Evolutionary conservation across 1,140 invertebrate genomes (phyloP).

Genomic region (Limonius californicus): DNA sequence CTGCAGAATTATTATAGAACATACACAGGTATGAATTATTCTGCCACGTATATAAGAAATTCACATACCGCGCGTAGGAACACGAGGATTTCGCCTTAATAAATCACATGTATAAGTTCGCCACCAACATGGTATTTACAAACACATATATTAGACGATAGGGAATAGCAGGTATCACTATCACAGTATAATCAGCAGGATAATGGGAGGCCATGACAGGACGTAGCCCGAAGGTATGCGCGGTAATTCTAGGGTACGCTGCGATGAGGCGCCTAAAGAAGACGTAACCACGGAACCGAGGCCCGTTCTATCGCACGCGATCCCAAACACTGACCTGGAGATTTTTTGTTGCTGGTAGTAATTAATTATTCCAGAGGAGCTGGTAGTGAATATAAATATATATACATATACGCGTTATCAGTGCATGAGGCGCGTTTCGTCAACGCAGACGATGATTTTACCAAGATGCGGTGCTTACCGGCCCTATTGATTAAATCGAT

Average conservation of each 20-base stretch:
- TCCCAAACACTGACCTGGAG: background rate
- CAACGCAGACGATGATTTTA: too few species aligned
- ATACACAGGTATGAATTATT: background rate
- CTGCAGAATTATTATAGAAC: background rate
- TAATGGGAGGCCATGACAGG: slow-evolving; percentile 32
- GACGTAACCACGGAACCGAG: slow-evolving; percentile 24
- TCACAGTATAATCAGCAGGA: slow-evolving; percentile 29
- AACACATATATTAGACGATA: slow-evolving; percentile 31
- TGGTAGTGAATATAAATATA: too few species aligned
- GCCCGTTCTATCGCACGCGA: background rate
- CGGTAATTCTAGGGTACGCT: slow-evolving; percentile 32
- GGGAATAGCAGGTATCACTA: slow-evolving; percentile 23
- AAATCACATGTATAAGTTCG: slow-evolving; percentile 19
- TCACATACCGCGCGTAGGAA: background rate
- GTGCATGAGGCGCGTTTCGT: too few species aligned
- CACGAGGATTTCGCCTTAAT: background rate
- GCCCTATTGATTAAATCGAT: too few species aligned
- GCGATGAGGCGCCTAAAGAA: slow-evolving; percentile 33
- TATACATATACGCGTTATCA: too few species aligned
- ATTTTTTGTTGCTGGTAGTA: background rate
- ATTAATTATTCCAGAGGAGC: too few species aligned
- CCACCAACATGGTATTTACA: slow-evolving; percentile 36
- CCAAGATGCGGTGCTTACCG: too few species aligned
- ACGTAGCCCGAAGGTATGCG: slow-evolving; percentile 22
- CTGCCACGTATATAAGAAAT: background rate